Evolutionary conservation across 2,113 vertebrate genomes (phyloP).

Genomic region (Microcebus murinus): DNA sequence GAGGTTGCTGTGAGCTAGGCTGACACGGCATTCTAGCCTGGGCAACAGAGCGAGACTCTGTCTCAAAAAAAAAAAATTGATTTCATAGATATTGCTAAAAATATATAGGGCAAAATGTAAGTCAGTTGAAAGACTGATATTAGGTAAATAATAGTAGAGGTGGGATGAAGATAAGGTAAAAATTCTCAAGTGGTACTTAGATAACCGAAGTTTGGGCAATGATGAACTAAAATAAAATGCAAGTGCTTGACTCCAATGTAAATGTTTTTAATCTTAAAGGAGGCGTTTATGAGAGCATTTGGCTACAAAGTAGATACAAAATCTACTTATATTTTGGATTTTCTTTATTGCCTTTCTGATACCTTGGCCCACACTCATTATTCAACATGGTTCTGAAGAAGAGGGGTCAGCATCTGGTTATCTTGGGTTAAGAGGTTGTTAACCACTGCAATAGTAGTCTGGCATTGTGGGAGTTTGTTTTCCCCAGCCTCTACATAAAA

Average conservation of each 20-base stretch:
- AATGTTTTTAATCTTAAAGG: conserved; percentile 7
- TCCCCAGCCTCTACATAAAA: neutral
- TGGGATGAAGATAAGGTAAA: neutral
- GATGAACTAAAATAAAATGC: conserved; percentile 22
- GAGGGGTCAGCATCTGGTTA: neutral
- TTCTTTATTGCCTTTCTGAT: conserved; percentile 4
- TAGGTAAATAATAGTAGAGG: conserved; percentile 8
- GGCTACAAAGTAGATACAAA: neutral
- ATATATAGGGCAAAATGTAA: neutral
- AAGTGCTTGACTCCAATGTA: neutral
- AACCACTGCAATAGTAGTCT: neutral
- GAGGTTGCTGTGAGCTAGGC: no score
- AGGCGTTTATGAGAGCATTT: conserved; percentile 20
- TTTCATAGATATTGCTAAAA: conserved; percentile 28
- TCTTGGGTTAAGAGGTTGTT: neutral
- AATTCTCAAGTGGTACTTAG: neutral
- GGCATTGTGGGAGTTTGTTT: neutral
- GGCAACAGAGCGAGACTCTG: no score
- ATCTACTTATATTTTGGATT: neutral
- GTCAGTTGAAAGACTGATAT: neutral
- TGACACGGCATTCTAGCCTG: no score
- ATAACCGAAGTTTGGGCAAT: neutral
- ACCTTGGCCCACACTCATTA: neutral
- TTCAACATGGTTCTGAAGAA: neutral
- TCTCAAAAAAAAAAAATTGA: neutral